Evolutionary conservation across 2,797 vertebrate species (phyloP).

Genomic region (Pelodytes ibericus): DNA sequence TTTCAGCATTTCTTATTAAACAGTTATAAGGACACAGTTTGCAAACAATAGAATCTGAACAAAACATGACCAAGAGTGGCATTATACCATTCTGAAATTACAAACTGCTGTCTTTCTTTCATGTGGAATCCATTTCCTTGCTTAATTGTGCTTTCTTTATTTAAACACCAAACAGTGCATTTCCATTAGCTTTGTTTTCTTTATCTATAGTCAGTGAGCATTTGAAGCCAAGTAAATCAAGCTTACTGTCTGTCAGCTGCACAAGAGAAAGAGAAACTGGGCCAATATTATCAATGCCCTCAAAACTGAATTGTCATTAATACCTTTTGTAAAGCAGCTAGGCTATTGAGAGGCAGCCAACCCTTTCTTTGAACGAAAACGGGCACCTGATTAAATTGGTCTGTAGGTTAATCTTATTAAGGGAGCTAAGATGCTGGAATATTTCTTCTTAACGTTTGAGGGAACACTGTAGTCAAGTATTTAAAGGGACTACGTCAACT

Average conservation of each 20-base stretch:
- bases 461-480: too few species aligned
- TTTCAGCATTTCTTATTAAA: background rate
- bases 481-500: too few species aligned
- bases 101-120: slow-evolving; percentile 39
- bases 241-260: slow-evolving; percentile 47
- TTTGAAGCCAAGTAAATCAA: slow-evolving; percentile 45
- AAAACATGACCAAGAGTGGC: slow-evolving; percentile 5
- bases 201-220: slow-evolving; percentile 34
- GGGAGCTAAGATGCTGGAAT: background rate
- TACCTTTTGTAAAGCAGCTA: slow-evolving; percentile 44
- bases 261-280: slow-evolving; percentile 36
- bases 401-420: slow-evolving; percentile 35
- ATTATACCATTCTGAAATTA: slow-evolving; percentile 32
- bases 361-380: slow-evolving; percentile 25
- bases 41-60: slow-evolving; percentile 3
- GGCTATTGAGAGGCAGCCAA: slow-evolving; percentile 42
- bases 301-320: slow-evolving; percentile 43
- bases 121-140: slow-evolving; percentile 26
- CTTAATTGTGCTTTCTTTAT: slow-evolving; percentile 38
- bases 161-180: slow-evolving; percentile 43
- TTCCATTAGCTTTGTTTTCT: slow-evolving; percentile 48
- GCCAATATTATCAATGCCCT: slow-evolving; percentile 40
- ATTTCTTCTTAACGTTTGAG: too few species aligned
- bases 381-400: slow-evolving; percentile 38
- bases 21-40: slow-evolving; percentile 1